Evolutionary conservation across 2,888 invertebrate species (phyloP), one percentile per base, ranked within the genome.

Genomic region (Strigamia transsilvanica): DNA sequence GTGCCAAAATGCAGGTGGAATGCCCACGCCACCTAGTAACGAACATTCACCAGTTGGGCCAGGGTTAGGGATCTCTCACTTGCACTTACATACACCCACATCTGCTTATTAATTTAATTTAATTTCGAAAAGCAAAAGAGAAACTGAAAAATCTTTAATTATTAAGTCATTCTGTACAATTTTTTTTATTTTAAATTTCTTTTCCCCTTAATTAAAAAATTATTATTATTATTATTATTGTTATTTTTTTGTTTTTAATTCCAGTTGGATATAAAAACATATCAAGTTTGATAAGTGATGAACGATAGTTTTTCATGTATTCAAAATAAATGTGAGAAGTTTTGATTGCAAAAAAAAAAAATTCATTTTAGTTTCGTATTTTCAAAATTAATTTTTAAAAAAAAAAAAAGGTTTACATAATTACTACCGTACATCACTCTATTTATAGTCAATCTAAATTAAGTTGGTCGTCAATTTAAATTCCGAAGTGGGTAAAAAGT

Each of bases 1-100:
- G 82, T 94, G 94, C 85, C 94, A 94, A 88, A 89, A 88, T 84
- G 88, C 89, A 81, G 87, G 87, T 2, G 88, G 88, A 6, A 92
- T 93, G 89, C 91, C 91, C 82, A 90, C 91, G 85, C 91, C 92
- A 10, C 90, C 92, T 78, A 90, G 92, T 82, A 93, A 93, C 84
- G 93, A 93, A 85, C 92, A 93, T 46, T 91, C 93, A 82, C 90
- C 91, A 42, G 86, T 89, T 83, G 84, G 85, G 32, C 23, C 23
- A 21, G 81, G 82, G 80, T 80, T 80, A 73, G 85, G 84, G 83
- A 85, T 84, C 83, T 86, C 84, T 83, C 85, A 86, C 56, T 83
- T 87, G 81, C 87, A 87, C 82, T 87, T 87, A 77, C 84, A 84
- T 73, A 84, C 85, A 51, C 84, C 83, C 80, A 79, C 85, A 23